phyloP scores from a whole-genome alignment of 1,140 invertebrate genomes.

The Zaprionus ghesquierei region DNA sequence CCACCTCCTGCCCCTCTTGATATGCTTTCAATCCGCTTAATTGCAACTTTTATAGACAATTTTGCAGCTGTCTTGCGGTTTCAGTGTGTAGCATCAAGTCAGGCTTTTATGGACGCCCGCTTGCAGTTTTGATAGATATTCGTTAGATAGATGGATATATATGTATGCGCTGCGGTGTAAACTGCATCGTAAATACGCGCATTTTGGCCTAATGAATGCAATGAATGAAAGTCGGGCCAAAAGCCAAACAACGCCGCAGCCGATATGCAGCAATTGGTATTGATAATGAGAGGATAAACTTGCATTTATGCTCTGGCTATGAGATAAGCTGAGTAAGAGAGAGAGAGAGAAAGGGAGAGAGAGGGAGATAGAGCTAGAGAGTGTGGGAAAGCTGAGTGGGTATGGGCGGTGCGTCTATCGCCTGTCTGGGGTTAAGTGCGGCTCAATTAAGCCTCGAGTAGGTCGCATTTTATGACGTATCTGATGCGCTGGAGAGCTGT shows the following conservation, averaged over 20 bases:
- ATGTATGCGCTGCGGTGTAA: conserved; percentile 54
- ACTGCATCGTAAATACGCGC: conserved; percentile 59
- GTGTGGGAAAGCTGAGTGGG: conserved; percentile 1
- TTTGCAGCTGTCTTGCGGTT: conserved; percentile 33
- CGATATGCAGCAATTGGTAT: conserved; percentile 34
- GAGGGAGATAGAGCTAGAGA: too few species aligned
- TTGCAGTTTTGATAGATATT: conserved; percentile 54
- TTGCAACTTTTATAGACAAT: conserved; percentile 76
- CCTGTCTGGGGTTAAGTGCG: not conserved
- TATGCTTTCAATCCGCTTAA: conserved; percentile 73
- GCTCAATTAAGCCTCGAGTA: not conserved
- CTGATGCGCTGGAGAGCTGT: not conserved
- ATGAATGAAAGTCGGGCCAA: conserved; percentile 33
- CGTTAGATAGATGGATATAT: conserved; percentile 15
- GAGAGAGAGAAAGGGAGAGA: not conserved
- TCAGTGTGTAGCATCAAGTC: conserved; percentile 24
- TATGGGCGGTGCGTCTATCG: not conserved
- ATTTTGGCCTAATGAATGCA: conserved; percentile 54
- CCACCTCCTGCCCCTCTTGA: conserved; percentile 35
- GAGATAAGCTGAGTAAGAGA: not conserved
- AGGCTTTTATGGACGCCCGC: conserved; percentile 64
- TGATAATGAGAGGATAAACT: conserved; percentile 11
- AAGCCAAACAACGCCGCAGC: conserved; percentile 13
- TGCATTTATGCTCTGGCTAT: not conserved
- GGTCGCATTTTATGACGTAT: not conserved